Conservation (phyloP, 37 sponge, comb jelly and placozoan genomes). For the Ianthella basta region DNA sequence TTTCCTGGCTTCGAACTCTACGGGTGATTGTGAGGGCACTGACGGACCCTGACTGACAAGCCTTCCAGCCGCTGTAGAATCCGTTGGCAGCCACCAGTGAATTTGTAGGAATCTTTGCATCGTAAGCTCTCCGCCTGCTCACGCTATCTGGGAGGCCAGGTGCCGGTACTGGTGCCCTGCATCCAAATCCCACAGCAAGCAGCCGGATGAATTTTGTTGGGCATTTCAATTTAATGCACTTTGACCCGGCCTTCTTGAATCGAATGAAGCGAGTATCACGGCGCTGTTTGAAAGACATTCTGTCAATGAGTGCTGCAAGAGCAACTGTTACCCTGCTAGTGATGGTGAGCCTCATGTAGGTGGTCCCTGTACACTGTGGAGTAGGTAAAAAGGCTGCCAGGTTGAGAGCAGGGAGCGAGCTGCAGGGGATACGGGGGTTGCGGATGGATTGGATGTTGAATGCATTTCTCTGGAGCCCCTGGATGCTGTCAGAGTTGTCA, state of each 20-base stretch:
- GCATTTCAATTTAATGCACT: no score
- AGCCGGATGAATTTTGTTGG: no score
- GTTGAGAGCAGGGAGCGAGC: background rate
- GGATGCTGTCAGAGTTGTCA: conserved; percentile 72
- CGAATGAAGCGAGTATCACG: no score
- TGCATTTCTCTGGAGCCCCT: conserved; percentile 56
- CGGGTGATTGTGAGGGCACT: background rate
- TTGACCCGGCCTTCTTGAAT: no score
- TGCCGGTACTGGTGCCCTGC: no score
- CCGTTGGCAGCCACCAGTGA: background rate
- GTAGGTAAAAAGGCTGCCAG: background rate
- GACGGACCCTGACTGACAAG: background rate
- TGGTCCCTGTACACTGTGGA: background rate
- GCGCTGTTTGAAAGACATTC: no score
- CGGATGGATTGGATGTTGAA: conserved; percentile 20
- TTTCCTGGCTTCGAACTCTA: background rate
- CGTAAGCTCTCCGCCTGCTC: no score
- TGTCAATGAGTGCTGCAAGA: background rate
- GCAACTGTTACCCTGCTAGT: background rate
- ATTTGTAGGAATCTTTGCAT: no score
- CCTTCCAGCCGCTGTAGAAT: background rate
- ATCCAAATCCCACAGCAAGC: no score
- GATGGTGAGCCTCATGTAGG: background rate
- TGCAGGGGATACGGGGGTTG: background rate
- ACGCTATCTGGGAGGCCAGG: no score